Conservation (phyloP, 2,888 invertebrate species). For the Yponomeuta malinellus region DNA sequence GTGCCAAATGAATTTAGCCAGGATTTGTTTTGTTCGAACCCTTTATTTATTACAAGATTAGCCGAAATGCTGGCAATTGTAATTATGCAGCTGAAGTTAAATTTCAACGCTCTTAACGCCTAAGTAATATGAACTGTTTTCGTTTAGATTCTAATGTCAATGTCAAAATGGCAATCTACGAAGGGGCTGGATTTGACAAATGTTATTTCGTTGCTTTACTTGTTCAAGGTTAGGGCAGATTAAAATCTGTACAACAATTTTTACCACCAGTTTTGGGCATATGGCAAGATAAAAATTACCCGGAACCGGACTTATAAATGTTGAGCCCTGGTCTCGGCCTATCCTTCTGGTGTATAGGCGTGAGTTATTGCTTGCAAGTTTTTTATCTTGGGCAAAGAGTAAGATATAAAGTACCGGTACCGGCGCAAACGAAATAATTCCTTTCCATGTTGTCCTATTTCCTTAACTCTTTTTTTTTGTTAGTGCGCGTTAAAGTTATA, state of each 20-base stretch:
- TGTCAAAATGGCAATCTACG: neutral
- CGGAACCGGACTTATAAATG: no score
- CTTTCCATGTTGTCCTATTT: no score
- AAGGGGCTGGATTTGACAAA: neutral
- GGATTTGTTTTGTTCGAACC: constrained; percentile 25
- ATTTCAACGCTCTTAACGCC: neutral
- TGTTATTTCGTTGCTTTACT: neutral
- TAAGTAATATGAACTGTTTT: neutral
- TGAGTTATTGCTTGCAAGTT: no score
- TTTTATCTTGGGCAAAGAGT: no score
- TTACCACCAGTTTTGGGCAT: no score
- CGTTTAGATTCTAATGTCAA: neutral
- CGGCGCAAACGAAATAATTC: no score
- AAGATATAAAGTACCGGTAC: no score
- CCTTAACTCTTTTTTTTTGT: no score
- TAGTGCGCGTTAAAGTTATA: no score
- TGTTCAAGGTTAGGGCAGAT: neutral
- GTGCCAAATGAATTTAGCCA: constrained; percentile 20
- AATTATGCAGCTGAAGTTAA: neutral
- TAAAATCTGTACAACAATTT: neutral
- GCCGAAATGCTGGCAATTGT: neutral
- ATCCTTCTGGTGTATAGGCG: no score
- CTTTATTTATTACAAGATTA: constrained; percentile 17
- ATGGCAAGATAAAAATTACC: no score
- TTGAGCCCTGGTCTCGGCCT: no score